These are phyloP conservation scores for Onychomys torridus DNA, from an alignment of 2,797 vertebrate species.

Conservation along the genomic window DNA sequence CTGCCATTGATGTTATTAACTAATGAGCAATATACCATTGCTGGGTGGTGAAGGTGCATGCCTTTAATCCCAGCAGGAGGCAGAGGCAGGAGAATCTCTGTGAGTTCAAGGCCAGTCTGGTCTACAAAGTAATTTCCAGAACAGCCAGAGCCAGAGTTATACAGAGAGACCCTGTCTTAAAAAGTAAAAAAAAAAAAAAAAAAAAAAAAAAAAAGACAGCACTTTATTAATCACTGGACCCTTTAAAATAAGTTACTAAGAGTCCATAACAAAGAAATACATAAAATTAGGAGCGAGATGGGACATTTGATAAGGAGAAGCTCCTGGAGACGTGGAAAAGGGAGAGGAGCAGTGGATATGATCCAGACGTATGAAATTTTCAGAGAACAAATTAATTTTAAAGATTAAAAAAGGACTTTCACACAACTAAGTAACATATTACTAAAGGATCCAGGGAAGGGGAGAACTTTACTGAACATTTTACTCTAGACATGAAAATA, in stretches of 20 bases:
- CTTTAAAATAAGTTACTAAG: background rate
- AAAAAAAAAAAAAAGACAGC: background rate
- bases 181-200: background rate
- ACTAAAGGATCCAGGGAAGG: background rate
- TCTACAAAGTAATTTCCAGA: background rate
- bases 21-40: background rate
- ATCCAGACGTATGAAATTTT: background rate
- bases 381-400: background rate
- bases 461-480: background rate
- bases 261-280: background rate
- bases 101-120: background rate
- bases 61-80: background rate
- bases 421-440: background rate
- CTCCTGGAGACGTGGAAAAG: background rate
- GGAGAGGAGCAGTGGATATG: background rate
- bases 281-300: background rate
- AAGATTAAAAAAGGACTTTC: background rate
- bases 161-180: background rate
- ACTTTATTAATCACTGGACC: background rate
- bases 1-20: background rate
- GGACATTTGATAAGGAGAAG: background rate
- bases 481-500: background rate
- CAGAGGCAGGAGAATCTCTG: background rate
- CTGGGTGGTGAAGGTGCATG: background rate
- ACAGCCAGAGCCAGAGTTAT: background rate